phyloP scores from a whole-genome alignment of 2,888 invertebrate genomes.

The Eupithecia vulgata region DNA sequence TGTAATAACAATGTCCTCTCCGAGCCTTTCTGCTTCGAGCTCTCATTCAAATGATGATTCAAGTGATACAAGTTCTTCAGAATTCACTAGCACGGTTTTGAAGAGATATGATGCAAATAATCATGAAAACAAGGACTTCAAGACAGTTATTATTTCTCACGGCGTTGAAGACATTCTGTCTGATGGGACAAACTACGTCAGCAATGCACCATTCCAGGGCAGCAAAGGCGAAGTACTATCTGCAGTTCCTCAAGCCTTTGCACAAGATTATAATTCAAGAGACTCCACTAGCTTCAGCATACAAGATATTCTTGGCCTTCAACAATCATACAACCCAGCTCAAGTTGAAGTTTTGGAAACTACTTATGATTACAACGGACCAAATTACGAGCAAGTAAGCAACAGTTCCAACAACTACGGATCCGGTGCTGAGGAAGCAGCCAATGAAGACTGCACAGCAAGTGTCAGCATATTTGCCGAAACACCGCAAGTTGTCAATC shows the following conservation, averaged over 20 bases:
- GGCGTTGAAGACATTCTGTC: constrained; percentile 75
- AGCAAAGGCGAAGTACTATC: constrained; percentile 66
- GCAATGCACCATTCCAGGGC: constrained; percentile 62
- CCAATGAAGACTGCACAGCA: constrained; percentile 61
- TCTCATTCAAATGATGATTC: constrained; percentile 66
- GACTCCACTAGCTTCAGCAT: constrained; percentile 80
- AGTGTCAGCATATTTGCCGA: constrained; percentile 54
- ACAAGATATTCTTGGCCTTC: constrained; percentile 78
- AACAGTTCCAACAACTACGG: constrained; percentile 71
- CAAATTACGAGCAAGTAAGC: constrained; percentile 73
- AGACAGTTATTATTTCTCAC: constrained; percentile 66
- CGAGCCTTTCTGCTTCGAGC: constrained; percentile 66
- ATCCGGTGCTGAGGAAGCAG: constrained; percentile 65
- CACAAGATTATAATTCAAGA: constrained; percentile 78
- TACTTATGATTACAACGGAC: constrained; percentile 72
- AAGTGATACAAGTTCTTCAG: constrained; percentile 63
- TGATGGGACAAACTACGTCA: constrained; percentile 62
- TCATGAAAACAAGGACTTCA: constrained; percentile 54
- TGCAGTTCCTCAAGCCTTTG: constrained; percentile 64
- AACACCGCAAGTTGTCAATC: constrained; percentile 57
- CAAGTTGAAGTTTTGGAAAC: constrained; percentile 61
- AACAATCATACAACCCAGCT: constrained; percentile 65
- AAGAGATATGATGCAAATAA: constrained; percentile 51
- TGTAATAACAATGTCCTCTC: constrained; percentile 59
- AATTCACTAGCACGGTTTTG: constrained; percentile 54